Evolutionary conservation across 2,888 invertebrate genomes (phyloP).

Genomic region (Tenthredo distinguenda): DNA sequence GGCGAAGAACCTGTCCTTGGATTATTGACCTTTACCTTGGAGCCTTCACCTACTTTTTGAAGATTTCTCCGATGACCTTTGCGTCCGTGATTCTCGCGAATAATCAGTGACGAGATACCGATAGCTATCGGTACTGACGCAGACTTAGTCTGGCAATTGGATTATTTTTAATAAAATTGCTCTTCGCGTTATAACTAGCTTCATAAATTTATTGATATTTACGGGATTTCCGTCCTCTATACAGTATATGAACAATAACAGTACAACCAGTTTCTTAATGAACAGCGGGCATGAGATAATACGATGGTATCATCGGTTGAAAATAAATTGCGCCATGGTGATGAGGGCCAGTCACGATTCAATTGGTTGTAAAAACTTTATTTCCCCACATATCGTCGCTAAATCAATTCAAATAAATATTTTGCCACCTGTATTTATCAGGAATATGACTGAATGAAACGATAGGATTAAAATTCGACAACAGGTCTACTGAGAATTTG

Average conservation of each 20-base stretch:
- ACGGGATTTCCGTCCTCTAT: background rate
- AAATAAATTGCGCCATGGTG: background rate
- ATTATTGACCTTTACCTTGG: constrained; percentile 45
- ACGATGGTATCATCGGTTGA: constrained; percentile 1
- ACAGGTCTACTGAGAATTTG: background rate
- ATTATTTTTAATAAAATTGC: background rate
- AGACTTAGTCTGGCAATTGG: background rate
- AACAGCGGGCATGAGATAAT: background rate
- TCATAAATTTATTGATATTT: background rate
- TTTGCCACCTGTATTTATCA: background rate
- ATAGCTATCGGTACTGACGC: background rate
- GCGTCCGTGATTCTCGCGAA: background rate
- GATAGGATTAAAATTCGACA: background rate
- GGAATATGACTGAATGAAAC: background rate
- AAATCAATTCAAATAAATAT: background rate
- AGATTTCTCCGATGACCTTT: constrained; percentile 39
- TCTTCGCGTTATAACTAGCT: background rate
- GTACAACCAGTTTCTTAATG: background rate
- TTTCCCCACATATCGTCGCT: background rate
- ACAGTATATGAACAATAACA: background rate
- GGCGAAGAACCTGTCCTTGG: background rate
- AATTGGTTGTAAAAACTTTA: constrained; percentile 18
- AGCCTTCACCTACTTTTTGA: constrained; percentile 39
- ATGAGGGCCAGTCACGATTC: background rate
- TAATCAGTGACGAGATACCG: background rate